A percentile compares a stretch with the other conserved stretches of the same genome.
These are phyloP conservation scores for Seira sanloemensis DNA, from an alignment of 2,888 invertebrate genomes.

Conservation along the genomic window DNA sequence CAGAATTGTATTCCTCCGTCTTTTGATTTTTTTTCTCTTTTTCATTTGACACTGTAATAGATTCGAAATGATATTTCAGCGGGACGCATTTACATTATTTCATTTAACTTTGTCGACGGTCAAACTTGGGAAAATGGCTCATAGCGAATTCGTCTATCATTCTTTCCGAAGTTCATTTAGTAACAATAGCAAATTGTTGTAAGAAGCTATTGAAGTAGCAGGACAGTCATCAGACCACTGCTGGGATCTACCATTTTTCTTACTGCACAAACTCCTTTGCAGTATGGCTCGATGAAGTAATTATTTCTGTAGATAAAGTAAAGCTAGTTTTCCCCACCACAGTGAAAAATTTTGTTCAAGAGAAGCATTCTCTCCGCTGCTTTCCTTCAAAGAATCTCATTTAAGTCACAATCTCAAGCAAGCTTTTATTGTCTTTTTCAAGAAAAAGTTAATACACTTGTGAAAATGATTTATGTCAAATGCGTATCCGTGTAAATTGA, in stretches of 20 bases:
- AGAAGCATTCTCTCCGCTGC: not conserved
- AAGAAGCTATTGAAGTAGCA: conserved; percentile 33
- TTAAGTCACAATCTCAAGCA: not conserved
- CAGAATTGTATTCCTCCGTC: not conserved
- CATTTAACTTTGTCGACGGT: conserved; percentile 29
- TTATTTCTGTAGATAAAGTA: conserved; percentile 16
- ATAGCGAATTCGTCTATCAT: not conserved
- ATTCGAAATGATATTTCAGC: conserved; percentile 59
- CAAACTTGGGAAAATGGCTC: conserved; percentile 7
- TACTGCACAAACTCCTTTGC: not conserved
- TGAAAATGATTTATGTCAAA: conserved; percentile 57
- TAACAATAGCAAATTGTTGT: no score
- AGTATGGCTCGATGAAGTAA: conserved; percentile 36
- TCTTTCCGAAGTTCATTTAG: no score
- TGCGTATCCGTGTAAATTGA: conserved; percentile 53
- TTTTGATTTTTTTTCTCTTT: not conserved
- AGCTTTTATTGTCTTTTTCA: not conserved
- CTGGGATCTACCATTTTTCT: conserved; percentile 55
- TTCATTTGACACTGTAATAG: conserved; percentile 29
- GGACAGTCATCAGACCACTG: conserved; percentile 57
- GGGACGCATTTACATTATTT: conserved; percentile 44
- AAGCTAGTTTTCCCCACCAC: not conserved
- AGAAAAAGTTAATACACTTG: not conserved
- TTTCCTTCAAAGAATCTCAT: not conserved
- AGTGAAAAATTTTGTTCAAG: not conserved